A percentile compares a stretch with the other conserved stretches of the same genome.
phyloP scores from a whole-genome alignment of 2,888 invertebrate genomes.

The Antitype chi region DNA sequence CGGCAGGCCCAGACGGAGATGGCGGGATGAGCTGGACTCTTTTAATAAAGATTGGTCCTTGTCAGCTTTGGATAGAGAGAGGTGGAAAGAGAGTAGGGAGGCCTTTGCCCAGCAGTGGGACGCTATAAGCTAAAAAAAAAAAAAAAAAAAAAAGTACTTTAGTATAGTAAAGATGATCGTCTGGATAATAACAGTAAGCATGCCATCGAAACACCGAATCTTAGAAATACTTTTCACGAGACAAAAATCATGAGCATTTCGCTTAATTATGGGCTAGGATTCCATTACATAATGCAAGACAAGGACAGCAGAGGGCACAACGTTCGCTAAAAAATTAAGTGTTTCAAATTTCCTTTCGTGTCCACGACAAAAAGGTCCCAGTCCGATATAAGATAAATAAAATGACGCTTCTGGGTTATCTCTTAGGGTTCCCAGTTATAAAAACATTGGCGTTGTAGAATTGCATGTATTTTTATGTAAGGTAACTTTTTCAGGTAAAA shows the following conservation, averaged over 20 bases:
- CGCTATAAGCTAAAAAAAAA: too few relatives aligned
- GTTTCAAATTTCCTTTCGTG: slow-evolving; percentile 37
- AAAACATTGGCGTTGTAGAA: slow-evolving; percentile 49
- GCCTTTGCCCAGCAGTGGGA: too few relatives aligned
- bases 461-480: slow-evolving; percentile 49
- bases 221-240: not conserved
- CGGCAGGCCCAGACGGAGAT: too few relatives aligned
- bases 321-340: slow-evolving; percentile 21
- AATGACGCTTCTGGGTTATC: slow-evolving; percentile 48
- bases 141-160: too few relatives aligned
- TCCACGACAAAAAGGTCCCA: slow-evolving; percentile 40
- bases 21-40: too few relatives aligned
- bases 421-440: slow-evolving; percentile 27
- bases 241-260: not conserved
- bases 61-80: too few relatives aligned
- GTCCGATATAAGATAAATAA: slow-evolving; percentile 51
- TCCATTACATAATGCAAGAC: slow-evolving; percentile 25
- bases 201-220: not conserved
- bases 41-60: too few relatives aligned
- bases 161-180: too few relatives aligned
- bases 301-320: slow-evolving; percentile 5
- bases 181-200: not conserved
- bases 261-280: not conserved
- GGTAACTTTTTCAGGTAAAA: slow-evolving; percentile 20
- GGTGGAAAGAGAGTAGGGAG: too few relatives aligned